Evolutionary conservation across 2,113 vertebrate genomes (phyloP).

Genomic region (Candoia aspera): DNA sequence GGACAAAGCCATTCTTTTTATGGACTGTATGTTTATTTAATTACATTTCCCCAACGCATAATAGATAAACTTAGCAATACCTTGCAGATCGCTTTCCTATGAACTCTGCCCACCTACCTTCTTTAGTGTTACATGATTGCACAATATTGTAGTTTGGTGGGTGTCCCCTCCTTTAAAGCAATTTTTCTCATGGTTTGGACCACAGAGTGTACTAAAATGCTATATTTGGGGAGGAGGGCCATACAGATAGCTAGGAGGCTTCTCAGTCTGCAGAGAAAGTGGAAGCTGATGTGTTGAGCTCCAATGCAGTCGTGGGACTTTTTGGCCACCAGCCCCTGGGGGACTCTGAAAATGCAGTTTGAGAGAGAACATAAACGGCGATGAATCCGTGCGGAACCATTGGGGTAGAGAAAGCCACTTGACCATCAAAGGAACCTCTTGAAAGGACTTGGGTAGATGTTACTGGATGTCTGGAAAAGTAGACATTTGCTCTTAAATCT

Average conservation of each 20-base stretch:
- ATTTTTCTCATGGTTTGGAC: not conserved
- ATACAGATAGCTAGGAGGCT: not conserved
- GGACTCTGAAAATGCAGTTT: not conserved
- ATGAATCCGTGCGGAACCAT: not conserved
- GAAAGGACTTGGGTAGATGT: not conserved
- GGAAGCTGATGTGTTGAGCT: not conserved
- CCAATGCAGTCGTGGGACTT: not conserved
- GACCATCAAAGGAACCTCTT: not conserved
- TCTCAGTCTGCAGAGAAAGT: not conserved
- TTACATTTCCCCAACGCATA: not conserved
- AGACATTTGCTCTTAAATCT: not conserved
- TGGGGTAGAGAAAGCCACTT: not conserved
- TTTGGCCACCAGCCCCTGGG: not conserved
- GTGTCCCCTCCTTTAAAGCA: not conserved
- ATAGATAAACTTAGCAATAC: not conserved
- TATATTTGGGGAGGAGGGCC: not conserved
- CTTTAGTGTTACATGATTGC: not conserved
- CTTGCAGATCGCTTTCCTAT: not conserved
- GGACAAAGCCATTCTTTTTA: conserved; percentile 12
- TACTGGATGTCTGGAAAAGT: not conserved
- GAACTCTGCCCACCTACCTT: not conserved
- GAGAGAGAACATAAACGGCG: not conserved
- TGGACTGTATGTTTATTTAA: not conserved
- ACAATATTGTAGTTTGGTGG: not conserved
- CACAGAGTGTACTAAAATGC: not conserved